These are phyloP conservation scores for Bucco capensis DNA, from an alignment of 2,113 vertebrate genomes.

Conservation along the genomic window DNA sequence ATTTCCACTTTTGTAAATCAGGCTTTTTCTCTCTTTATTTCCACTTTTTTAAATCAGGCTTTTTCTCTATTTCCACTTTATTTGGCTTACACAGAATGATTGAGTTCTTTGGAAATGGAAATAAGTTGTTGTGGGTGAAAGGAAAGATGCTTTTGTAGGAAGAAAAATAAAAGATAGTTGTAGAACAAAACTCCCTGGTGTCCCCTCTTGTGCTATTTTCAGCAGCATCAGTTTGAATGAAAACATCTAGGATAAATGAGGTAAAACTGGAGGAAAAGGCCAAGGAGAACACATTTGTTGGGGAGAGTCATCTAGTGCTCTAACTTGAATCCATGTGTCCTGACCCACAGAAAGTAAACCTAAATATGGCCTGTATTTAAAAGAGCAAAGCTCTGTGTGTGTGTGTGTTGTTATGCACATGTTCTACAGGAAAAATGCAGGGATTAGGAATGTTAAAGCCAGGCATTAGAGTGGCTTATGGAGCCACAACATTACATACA, in stretches of 20 bases:
- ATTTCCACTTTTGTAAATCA: not conserved
- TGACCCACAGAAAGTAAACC: not conserved
- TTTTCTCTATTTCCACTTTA: not conserved
- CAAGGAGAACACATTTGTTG: not conserved
- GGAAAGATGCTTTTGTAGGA: not conserved
- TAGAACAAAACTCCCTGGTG: not conserved
- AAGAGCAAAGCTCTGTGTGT: not conserved
- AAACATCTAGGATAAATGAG: not conserved
- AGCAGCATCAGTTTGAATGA: conserved; percentile 10
- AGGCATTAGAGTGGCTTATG: not conserved
- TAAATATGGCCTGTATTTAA: not conserved
- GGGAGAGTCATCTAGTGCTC: not conserved
- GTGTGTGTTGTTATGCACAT: not conserved
- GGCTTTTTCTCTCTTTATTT: not conserved
- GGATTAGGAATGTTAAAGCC: not conserved
- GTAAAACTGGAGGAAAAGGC: not conserved
- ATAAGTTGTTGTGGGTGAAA: not conserved
- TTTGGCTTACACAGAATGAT: not conserved
- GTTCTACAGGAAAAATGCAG: not conserved
- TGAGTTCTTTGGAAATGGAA: not conserved
- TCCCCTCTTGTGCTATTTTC: not conserved
- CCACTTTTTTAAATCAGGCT: not conserved
- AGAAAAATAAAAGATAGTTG: not conserved
- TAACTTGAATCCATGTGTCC: not conserved
- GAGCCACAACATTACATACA: not conserved